Percentiles rank a stretch among this genome's conserved stretches.
These are phyloP conservation scores for Drosophila dunni DNA, from an alignment of 1,140 invertebrate genomes.

Conservation along the genomic window DNA sequence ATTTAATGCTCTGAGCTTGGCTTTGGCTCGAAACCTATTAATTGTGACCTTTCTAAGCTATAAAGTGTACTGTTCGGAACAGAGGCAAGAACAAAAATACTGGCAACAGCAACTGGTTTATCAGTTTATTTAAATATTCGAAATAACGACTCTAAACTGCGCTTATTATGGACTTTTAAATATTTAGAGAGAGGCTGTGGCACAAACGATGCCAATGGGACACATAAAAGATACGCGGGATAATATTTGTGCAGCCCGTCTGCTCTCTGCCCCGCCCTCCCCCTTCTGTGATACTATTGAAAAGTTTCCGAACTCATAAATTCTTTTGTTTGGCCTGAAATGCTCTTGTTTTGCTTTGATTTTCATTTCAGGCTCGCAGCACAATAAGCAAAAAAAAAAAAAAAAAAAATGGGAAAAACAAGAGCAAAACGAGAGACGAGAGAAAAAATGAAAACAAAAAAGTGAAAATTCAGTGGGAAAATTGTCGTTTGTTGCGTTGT, in stretches of 20 bases:
- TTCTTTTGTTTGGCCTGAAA: constrained; percentile 64
- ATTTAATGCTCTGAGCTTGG: background rate
- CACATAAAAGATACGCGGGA: constrained; percentile 58
- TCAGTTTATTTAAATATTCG: constrained; percentile 58
- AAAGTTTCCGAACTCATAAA: constrained; percentile 73
- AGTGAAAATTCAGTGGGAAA: constrained; percentile 79
- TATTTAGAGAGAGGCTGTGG: constrained; percentile 48
- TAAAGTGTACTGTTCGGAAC: constrained; percentile 8
- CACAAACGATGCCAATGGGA: constrained; percentile 67
- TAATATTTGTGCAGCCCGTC: constrained; percentile 9
- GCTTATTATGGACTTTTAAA: constrained; percentile 74
- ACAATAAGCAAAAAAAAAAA: constrained; percentile 3
- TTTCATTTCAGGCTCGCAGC: constrained; percentile 47
- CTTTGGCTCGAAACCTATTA: constrained; percentile 40
- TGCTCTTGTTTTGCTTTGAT: constrained; percentile 61
- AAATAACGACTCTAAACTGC: constrained; percentile 54
- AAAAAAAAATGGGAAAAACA: constrained; percentile 4
- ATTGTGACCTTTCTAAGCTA: constrained; percentile 45
- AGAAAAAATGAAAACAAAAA: constrained; percentile 42
- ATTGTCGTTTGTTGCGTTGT: constrained; percentile 69
- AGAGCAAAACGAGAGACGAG: constrained; percentile 45
- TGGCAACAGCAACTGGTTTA: constrained; percentile 36
- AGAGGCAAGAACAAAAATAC: constrained; percentile 7
- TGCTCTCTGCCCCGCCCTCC: background rate
- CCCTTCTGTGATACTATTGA: constrained; percentile 36